These are phyloP conservation scores for Osedax fenrisi DNA, from an alignment of 2,888 invertebrate genomes.

Conservation along the genomic window DNA sequence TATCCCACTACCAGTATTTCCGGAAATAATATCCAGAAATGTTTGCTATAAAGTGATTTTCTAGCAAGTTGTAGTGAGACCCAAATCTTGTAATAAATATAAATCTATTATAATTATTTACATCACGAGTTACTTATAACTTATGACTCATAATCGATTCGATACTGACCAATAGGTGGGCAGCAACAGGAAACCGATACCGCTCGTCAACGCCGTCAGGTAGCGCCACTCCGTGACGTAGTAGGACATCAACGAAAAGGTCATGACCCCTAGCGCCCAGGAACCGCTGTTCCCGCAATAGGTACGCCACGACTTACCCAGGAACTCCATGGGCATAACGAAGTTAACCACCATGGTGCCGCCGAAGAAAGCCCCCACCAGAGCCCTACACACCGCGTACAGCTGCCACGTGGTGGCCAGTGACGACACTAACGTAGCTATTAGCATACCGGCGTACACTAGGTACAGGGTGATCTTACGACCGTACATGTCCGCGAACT, in stretches of 20 bases:
- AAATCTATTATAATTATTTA: too few species aligned
- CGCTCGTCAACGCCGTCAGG: conserved; percentile 41
- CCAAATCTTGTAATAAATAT: too few species aligned
- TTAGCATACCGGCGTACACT: conserved; percentile 40
- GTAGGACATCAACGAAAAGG: conserved; percentile 42
- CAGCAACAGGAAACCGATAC: conserved; percentile 40
- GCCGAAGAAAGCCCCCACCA: conserved; percentile 44
- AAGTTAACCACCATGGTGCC: conserved; percentile 47
- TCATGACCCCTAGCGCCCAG: conserved; percentile 46
- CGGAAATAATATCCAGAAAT: too few species aligned
- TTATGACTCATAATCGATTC: too few species aligned
- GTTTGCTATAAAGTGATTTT: too few species aligned
- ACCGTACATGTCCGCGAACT: conserved; percentile 46
- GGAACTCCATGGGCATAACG: conserved; percentile 47
- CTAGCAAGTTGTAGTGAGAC: too few species aligned
- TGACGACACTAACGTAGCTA: conserved; percentile 41
- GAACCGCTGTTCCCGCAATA: conserved; percentile 47
- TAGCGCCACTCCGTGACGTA: conserved; percentile 44
- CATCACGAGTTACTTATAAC: too few species aligned
- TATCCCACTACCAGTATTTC: too few species aligned
- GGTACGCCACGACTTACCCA: conserved; percentile 45
- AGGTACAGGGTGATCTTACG: conserved; percentile 41
- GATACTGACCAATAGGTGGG: conserved; percentile 45
- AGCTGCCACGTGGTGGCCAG: conserved; percentile 44
- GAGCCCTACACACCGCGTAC: conserved; percentile 42